A percentile compares a stretch with the other conserved stretches of the same genome.
Conservation (phyloP, 2,888 invertebrate genomes). For the Leucozona laternaria region DNA sequence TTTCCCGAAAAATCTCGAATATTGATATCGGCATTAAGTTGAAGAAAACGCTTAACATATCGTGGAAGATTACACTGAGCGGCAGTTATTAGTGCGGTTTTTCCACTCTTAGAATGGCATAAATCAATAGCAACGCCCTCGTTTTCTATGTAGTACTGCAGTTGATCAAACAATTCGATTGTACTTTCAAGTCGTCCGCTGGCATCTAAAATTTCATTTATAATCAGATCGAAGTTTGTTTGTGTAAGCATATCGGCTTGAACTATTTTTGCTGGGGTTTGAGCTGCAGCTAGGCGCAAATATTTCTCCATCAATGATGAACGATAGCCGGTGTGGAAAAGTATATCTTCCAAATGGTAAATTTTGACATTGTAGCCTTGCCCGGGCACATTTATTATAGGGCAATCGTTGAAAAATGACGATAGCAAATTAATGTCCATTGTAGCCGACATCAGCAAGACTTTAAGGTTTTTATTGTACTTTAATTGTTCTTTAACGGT, state of each 20-base stretch:
- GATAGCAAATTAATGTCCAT: slow-evolving; percentile 92
- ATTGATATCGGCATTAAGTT: slow-evolving; percentile 86
- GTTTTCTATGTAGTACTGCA: slow-evolving; percentile 90
- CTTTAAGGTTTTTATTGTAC: slow-evolving; percentile 88
- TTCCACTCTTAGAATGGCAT: slow-evolving; percentile 87
- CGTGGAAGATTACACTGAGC: slow-evolving; percentile 88
- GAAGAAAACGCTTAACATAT: slow-evolving; percentile 88
- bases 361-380: slow-evolving; percentile 90
- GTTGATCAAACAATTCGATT: slow-evolving; percentile 89
- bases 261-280: slow-evolving; percentile 50
- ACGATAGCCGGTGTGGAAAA: slow-evolving; percentile 85
- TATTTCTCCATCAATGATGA: slow-evolving; percentile 79
- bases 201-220: slow-evolving; percentile 69
- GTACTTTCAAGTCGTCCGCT: slow-evolving; percentile 80
- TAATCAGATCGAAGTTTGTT: slow-evolving; percentile 84
- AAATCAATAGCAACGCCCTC: slow-evolving; percentile 91
- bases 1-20: slow-evolving; percentile 77
- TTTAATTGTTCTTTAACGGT: slow-evolving; percentile 91
- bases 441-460: slow-evolving; percentile 98
- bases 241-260: slow-evolving; percentile 83
- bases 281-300: slow-evolving; percentile 70
- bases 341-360: slow-evolving; percentile 91
- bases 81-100: slow-evolving; percentile 92
- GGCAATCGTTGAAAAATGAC: slow-evolving; percentile 92
- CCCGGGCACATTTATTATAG: slow-evolving; percentile 91